Percentiles rank a stretch among this genome's conserved stretches.
Conservation (phyloP, 2,797 vertebrate genomes). For the Neoniphon sammara region DNA sequence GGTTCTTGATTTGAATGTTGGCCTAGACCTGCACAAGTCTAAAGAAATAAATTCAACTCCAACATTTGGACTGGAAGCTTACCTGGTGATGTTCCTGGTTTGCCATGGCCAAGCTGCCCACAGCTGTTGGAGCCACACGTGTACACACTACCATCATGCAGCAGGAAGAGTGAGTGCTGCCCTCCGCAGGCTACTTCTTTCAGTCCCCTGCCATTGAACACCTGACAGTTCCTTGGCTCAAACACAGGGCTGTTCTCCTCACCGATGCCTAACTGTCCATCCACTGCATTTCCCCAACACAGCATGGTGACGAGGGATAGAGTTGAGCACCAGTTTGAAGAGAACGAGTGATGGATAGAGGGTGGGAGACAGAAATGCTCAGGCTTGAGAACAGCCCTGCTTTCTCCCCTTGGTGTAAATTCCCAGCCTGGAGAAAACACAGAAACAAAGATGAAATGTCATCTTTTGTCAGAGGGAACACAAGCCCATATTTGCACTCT, state of each 20-base stretch:
- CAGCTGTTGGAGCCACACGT: constrained; percentile 92
- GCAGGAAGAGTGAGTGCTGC: constrained; percentile 91
- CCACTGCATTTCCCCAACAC: constrained; percentile 95
- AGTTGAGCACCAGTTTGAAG: constrained; percentile 48
- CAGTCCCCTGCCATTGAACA: constrained; percentile 85
- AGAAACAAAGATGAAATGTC: constrained; percentile 1
- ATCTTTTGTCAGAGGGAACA: constrained; percentile 16
- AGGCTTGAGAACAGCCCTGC: constrained; percentile 69
- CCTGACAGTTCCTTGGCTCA: constrained; percentile 86
- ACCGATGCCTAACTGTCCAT: constrained; percentile 91
- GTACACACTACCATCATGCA: constrained; percentile 93
- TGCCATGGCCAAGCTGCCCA: constrained; percentile 93
- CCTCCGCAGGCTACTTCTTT: constrained; percentile 91
- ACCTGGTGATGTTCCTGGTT: constrained; percentile 89
- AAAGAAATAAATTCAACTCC: too few species aligned
- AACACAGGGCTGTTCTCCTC: constrained; percentile 81
- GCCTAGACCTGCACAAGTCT: too few species aligned
- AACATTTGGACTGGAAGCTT: constrained; percentile 1
- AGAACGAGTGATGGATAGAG: constrained; percentile 46
- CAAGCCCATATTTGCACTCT: neutral
- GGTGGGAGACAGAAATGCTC: constrained; percentile 60
- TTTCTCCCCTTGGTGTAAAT: constrained; percentile 77
- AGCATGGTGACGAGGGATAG: constrained; percentile 84
- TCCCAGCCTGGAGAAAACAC: constrained; percentile 63
- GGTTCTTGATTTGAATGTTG: too few species aligned